phyloP scores from a whole-genome alignment of 64 coral and sea anemone genomes.

The Hydrozoanthus tunicans region DNA sequence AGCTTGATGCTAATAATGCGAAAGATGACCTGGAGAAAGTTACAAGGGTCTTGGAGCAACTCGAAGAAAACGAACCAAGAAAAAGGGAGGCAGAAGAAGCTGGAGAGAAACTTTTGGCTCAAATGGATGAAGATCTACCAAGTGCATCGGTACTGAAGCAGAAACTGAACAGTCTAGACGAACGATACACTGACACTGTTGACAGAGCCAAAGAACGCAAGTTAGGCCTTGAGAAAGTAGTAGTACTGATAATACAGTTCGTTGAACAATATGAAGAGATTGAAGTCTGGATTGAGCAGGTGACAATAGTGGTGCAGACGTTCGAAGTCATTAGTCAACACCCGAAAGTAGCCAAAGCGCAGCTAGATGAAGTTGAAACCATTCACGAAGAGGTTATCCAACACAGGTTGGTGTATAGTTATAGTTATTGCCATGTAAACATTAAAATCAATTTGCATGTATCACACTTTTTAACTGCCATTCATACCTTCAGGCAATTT shows the following conservation, averaged over 20 bases:
- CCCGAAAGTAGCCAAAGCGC: constrained; percentile 69
- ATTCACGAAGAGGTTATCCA: constrained; percentile 85
- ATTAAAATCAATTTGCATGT: not conserved
- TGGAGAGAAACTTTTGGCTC: constrained; percentile 70
- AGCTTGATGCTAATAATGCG: constrained; percentile 52
- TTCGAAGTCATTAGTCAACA: constrained; percentile 59
- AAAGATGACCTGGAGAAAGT: constrained; percentile 73
- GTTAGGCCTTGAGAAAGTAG: constrained; percentile 63
- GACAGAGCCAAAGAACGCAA: constrained; percentile 67
- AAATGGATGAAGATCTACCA: constrained; percentile 69
- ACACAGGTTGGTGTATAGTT: constrained; percentile 40
- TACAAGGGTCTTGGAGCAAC: constrained; percentile 54
- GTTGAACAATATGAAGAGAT: constrained; percentile 84
- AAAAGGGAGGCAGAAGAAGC: constrained; percentile 67
- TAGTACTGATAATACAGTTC: constrained; percentile 79
- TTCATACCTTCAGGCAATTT: too few species aligned
- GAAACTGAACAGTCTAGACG: constrained; percentile 62
- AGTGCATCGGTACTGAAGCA: constrained; percentile 66
- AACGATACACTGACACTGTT: constrained; percentile 48
- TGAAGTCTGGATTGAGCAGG: constrained; percentile 73
- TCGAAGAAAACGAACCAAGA: constrained; percentile 73
- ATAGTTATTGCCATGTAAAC: not conserved
- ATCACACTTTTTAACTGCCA: too few species aligned
- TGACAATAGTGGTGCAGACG: constrained; percentile 71
- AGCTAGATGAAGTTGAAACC: constrained; percentile 82